Conservation (phyloP, 2,888 invertebrate genomes). For the Ditula angustiorana region DNA sequence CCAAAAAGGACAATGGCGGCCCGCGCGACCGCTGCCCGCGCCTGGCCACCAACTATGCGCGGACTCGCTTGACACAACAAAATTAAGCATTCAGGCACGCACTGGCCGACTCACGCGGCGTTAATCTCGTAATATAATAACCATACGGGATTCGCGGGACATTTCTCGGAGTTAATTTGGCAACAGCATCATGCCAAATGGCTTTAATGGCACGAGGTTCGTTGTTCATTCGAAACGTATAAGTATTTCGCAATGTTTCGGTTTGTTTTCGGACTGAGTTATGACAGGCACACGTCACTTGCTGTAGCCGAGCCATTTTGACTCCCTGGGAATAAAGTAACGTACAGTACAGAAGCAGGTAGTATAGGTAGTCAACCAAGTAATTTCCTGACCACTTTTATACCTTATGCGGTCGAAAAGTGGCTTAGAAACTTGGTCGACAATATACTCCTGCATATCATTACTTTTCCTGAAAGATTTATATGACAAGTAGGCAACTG, state of each 20-base stretch:
- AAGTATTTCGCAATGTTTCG: slow-evolving; percentile 40
- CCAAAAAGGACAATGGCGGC: slow-evolving; percentile 27
- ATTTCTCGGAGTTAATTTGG: slow-evolving; percentile 69
- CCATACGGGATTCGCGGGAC: slow-evolving; percentile 58
- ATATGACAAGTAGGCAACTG: no score
- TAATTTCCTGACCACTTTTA: no score
- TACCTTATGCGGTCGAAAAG: no score
- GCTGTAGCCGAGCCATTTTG: background rate
- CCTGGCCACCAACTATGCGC: slow-evolving; percentile 63
- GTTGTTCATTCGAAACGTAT: slow-evolving; percentile 43
- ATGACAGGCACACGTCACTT: slow-evolving; percentile 4
- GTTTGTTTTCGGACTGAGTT: slow-evolving; percentile 44
- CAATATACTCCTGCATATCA: no score
- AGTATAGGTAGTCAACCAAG: no score
- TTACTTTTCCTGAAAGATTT: no score
- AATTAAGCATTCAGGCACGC: slow-evolving; percentile 65
- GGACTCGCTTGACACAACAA: slow-evolving; percentile 74
- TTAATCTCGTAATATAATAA: slow-evolving; percentile 72
- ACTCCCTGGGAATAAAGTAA: background rate
- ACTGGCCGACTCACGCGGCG: slow-evolving; percentile 54
- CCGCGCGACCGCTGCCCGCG: slow-evolving; percentile 60
- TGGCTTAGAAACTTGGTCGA: no score
- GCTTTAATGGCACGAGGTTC: slow-evolving; percentile 53
- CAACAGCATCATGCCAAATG: slow-evolving; percentile 64
- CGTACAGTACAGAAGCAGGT: no score